Percentiles rank a stretch among this genome's conserved stretches.
These are phyloP conservation scores for Andrena camellia DNA, from an alignment of 2,888 invertebrate genomes.

Conservation along the genomic window DNA sequence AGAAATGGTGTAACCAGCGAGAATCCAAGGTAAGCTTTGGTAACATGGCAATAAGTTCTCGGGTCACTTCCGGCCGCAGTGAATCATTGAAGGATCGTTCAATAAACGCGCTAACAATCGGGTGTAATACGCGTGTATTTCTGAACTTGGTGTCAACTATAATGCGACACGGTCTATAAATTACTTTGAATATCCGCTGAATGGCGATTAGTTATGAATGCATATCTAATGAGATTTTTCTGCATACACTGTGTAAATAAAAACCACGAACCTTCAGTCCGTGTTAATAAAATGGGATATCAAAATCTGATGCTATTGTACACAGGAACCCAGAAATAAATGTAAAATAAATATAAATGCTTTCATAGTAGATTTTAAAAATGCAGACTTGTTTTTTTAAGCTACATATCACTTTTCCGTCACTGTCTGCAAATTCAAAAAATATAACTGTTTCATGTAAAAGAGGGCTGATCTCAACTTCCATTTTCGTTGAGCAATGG, in stretches of 20 bases:
- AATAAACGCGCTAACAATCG: constrained; percentile 26
- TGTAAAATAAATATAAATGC: no score
- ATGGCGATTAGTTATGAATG: not conserved
- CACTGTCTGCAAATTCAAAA: no score
- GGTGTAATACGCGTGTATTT: constrained; percentile 8
- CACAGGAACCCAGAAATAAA: no score
- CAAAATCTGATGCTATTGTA: no score
- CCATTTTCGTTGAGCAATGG: no score
- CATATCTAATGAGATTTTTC: not conserved
- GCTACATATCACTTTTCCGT: no score
- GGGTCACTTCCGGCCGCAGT: constrained; percentile 24
- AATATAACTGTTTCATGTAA: no score
- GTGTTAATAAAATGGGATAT: no score
- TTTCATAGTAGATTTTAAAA: no score
- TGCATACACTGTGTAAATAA: not conserved
- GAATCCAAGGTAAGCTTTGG: constrained; percentile 27
- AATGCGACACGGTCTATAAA: constrained; percentile 24
- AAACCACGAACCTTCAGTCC: no score
- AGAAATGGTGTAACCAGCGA: constrained; percentile 32
- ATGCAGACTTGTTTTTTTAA: no score
- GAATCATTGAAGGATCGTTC: constrained; percentile 39
- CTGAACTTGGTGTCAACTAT: constrained; percentile 10
- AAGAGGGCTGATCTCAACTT: no score
- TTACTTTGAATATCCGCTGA: constrained; percentile 17
- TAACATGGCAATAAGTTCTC: constrained; percentile 35